Percentiles rank a stretch among this genome's conserved stretches.
phyloP scores from a whole-genome alignment of 2,888 invertebrate genomes.

The Pandemis corylana region DNA sequence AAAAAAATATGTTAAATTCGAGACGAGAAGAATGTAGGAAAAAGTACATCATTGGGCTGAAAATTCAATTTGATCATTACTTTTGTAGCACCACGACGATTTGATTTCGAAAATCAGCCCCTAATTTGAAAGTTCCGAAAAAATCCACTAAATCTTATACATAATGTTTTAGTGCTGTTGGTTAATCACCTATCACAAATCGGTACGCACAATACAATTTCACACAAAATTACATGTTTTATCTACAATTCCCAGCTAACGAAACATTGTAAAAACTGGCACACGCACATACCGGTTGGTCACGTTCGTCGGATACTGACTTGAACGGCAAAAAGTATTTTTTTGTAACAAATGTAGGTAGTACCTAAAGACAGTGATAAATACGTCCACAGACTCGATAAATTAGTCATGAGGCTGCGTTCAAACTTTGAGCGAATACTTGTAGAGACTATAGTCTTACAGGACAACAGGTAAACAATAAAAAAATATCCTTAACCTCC shows the following conservation, averaged over 20 bases:
- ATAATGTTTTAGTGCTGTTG: conserved; percentile 2
- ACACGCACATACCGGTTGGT: conserved; percentile 17
- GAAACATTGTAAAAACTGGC: conserved; percentile 16
- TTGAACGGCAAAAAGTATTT: conserved; percentile 12
- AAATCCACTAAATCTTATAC: background rate
- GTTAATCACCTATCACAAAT: background rate
- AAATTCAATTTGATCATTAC: too few relatives aligned
- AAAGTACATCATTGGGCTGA: too few relatives aligned
- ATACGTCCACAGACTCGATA: conserved; percentile 3
- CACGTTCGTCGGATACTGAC: conserved; percentile 21
- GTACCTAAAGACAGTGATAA: conserved; percentile 5
- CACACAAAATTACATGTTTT: conserved; percentile 19
- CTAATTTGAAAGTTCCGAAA: too few relatives aligned
- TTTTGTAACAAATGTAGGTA: conserved; percentile 21
- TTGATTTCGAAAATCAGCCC: too few relatives aligned
- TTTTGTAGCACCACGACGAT: too few relatives aligned
- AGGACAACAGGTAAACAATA: too few relatives aligned
- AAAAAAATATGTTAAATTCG: too few relatives aligned
- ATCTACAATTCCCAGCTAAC: conserved; percentile 2
- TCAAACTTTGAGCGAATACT: background rate
- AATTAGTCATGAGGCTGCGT: conserved; percentile 17
- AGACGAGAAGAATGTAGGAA: too few relatives aligned
- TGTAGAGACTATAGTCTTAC: background rate
- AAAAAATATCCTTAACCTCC: too few relatives aligned
- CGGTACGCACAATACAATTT: background rate